These are phyloP conservation scores for Nycticorax nycticorax DNA, from an alignment of 2,113 vertebrate species.

Conservation along the genomic window DNA sequence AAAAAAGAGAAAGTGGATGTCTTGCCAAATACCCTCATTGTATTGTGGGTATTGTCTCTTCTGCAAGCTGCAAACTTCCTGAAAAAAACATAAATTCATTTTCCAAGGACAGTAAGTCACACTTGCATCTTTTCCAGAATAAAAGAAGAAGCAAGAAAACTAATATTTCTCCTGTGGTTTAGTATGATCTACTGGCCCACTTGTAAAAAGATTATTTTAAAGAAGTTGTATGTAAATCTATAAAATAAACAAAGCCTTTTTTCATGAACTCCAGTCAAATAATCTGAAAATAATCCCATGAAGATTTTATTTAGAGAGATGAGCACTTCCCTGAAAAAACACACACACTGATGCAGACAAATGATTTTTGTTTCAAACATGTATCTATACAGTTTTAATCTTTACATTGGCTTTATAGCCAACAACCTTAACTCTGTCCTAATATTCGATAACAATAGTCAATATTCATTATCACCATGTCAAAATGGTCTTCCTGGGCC, in stretches of 20 bases:
- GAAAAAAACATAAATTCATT: not conserved
- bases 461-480: not conserved
- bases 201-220: constrained; percentile 46
- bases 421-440: not conserved
- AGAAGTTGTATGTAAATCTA: constrained; percentile 54
- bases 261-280: constrained; percentile 46
- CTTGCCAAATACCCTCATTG: not conserved
- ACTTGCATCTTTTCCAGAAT: not conserved
- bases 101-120: not conserved
- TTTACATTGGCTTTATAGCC: not conserved
- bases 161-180: constrained; percentile 24
- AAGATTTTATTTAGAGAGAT: constrained; percentile 37
- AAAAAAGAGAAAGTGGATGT: not conserved
- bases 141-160: not conserved
- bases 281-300: constrained; percentile 50
- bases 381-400: not conserved
- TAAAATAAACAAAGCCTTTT: constrained; percentile 53
- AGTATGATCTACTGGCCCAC: not conserved
- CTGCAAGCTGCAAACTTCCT: not conserved
- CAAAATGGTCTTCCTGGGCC: not conserved
- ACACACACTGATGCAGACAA: not conserved
- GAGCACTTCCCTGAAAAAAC: not conserved
- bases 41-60: no score
- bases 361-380: not conserved
- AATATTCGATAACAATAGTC: not conserved